Evolutionary conservation across 2,797 vertebrate genomes (phyloP).

Genomic region (Tympanoctomys barrerae): DNA sequence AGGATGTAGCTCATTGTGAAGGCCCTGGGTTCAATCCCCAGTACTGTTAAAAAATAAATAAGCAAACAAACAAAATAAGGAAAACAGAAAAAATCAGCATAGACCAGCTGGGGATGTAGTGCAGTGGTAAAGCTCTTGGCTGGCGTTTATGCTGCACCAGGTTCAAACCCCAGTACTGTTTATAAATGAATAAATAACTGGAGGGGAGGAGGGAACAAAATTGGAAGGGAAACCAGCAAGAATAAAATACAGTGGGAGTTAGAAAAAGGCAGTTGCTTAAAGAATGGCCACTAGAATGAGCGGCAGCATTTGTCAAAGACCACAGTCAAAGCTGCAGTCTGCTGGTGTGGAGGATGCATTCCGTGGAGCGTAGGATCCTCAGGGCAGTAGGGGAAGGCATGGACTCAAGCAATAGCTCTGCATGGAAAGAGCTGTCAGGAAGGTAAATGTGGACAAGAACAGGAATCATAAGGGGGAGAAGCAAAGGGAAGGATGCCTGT

Average conservation of each 20-base stretch:
- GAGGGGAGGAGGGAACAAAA: neutral
- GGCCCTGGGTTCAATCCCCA: neutral
- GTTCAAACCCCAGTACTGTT: neutral
- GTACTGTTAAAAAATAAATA: neutral
- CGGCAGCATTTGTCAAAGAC: neutral
- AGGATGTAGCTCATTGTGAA: neutral
- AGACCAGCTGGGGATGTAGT: neutral
- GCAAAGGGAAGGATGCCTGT: neutral
- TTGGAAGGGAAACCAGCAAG: neutral
- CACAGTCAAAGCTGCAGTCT: neutral
- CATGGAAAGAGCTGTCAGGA: neutral
- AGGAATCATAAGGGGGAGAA: rapidly evolving
- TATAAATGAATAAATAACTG: neutral
- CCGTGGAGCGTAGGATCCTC: neutral
- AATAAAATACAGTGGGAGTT: too few relatives aligned
- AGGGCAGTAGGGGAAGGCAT: neutral
- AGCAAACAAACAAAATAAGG: too few relatives aligned
- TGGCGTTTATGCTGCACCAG: neutral
- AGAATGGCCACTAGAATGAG: neutral
- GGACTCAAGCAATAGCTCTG: neutral
- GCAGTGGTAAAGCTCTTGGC: neutral
- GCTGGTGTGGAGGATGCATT: rapidly evolving
- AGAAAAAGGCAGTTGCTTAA: neutral
- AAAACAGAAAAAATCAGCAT: neutral
- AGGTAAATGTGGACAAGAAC: neutral